These are phyloP conservation scores for Hassar affinis DNA, from an alignment of 2,113 vertebrate genomes.

Conservation along the genomic window DNA sequence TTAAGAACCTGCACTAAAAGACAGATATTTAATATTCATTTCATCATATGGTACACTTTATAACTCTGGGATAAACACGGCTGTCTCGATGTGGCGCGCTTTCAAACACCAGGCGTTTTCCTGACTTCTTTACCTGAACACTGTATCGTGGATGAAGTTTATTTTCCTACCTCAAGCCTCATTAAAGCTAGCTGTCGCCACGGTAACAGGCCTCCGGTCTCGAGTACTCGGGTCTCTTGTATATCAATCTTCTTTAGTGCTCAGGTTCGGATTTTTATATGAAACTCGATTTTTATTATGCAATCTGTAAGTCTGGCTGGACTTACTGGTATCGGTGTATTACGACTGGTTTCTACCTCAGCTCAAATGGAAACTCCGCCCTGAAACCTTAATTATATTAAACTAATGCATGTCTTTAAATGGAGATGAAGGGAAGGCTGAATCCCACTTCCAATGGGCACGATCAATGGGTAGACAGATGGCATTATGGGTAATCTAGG, in stretches of 20 bases:
- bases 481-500: background rate
- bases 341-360: slow-evolving; percentile 16
- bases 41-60: background rate
- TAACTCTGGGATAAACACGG: background rate
- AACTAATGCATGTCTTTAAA: too few species aligned
- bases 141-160: background rate
- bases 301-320: background rate
- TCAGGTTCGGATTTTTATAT: background rate
- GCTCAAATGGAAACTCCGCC: background rate
- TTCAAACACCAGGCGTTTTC: background rate
- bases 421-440: background rate
- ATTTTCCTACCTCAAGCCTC: slow-evolving; percentile 36
- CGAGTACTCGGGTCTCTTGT: too few species aligned
- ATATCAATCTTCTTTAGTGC: background rate
- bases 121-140: background rate
- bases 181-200: background rate
- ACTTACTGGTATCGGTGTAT: background rate
- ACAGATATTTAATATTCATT: background rate
- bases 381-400: too few species aligned
- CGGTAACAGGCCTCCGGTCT: background rate
- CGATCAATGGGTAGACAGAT: background rate
- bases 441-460: background rate
- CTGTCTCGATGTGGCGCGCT: background rate
- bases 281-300: background rate
- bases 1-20: background rate